Evolutionary conservation across 2,888 invertebrate genomes (phyloP).

Genomic region (Oscheius sp.): DNA sequence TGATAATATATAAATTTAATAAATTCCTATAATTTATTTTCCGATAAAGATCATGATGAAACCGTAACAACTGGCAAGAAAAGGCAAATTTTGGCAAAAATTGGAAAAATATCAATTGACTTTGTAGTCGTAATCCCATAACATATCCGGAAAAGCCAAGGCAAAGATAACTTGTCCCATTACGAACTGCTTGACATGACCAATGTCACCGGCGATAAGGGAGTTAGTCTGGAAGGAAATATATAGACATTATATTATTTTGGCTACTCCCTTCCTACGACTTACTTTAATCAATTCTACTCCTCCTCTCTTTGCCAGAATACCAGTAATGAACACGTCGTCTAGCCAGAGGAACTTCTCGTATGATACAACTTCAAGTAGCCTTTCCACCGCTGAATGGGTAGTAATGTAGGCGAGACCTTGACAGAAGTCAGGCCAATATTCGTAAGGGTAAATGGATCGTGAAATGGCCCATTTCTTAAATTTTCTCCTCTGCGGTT

Average conservation of each 20-base stretch:
- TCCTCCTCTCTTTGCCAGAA: background rate
- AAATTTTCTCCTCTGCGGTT: too few relatives aligned
- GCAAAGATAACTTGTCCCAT: background rate
- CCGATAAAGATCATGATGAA: too few relatives aligned
- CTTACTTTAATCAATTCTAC: background rate
- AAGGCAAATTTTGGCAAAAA: too few relatives aligned
- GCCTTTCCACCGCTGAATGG: background rate
- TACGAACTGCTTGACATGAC: background rate
- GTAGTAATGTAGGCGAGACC: slow-evolving; percentile 19
- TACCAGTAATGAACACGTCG: slow-evolving; percentile 21
- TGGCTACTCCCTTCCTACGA: background rate
- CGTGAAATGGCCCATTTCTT: slow-evolving; percentile 8
- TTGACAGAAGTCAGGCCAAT: slow-evolving; percentile 13
- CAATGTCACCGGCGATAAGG: background rate
- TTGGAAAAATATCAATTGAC: too few relatives aligned
- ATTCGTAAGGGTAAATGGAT: background rate
- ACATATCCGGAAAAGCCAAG: too few relatives aligned
- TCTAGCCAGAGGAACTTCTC: slow-evolving; percentile 22
- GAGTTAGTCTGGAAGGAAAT: background rate
- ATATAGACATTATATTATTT: too few relatives aligned
- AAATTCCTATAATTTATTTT: too few relatives aligned
- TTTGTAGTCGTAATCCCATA: too few relatives aligned
- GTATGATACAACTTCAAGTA: background rate
- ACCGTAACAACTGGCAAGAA: too few relatives aligned
- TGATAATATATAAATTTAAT: too few relatives aligned